phyloP scores from a whole-genome alignment of 2,113 vertebrate species.

The Cynopterus brachyotis region DNA sequence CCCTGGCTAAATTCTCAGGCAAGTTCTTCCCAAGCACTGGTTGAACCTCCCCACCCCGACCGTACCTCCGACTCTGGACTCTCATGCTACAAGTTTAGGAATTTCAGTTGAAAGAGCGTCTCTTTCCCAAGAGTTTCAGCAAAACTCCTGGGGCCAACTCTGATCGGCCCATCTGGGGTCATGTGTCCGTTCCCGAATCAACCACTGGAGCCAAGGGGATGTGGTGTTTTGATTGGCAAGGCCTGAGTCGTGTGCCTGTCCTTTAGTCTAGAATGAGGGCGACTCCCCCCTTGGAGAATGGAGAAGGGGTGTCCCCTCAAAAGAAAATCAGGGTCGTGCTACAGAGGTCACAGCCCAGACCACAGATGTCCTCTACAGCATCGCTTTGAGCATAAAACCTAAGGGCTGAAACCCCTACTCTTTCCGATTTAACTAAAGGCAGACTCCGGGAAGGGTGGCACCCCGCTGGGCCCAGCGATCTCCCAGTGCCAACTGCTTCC shows the following conservation, averaged over 20 bases:
- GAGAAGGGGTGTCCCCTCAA: accelerated
- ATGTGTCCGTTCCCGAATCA: background rate
- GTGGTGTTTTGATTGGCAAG: background rate
- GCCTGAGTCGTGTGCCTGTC: background rate
- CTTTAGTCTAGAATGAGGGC: background rate
- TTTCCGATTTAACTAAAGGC: background rate
- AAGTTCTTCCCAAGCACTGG: background rate
- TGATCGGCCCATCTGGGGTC: background rate
- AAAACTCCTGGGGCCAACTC: background rate
- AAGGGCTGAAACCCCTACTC: background rate
- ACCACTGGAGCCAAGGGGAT: background rate
- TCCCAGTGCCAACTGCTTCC: background rate
- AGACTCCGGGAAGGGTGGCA: background rate
- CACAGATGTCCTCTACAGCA: background rate
- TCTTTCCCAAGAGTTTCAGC: background rate
- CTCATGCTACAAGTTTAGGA: background rate
- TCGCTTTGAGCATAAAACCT: background rate
- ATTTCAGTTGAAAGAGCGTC: background rate
- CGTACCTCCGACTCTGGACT: background rate
- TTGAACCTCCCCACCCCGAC: background rate
- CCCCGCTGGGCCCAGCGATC: background rate
- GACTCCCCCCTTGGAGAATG: background rate
- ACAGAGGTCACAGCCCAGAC: no score
- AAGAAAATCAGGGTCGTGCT: background rate
- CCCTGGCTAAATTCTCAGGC: background rate